These are phyloP conservation scores for Terrapene triunguis DNA, from an alignment of 2,113 vertebrate species.

Conservation along the genomic window DNA sequence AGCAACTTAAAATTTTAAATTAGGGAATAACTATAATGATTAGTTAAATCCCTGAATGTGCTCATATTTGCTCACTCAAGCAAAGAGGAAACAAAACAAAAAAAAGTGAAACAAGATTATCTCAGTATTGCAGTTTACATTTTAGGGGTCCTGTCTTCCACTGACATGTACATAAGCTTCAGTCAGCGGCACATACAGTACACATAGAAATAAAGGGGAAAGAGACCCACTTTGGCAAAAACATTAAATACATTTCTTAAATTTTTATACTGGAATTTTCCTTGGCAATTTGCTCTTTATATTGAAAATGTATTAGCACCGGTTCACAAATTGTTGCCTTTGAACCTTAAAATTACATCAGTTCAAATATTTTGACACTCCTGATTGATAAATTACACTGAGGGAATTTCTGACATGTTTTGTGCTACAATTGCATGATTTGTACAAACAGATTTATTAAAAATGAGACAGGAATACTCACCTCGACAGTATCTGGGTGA, in stretches of 20 bases:
- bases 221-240: background rate
- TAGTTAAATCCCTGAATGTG: background rate
- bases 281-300: background rate
- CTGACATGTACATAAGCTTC: background rate
- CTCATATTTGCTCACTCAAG: background rate
- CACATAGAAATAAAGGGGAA: background rate
- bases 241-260: background rate
- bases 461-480: conserved; percentile 38
- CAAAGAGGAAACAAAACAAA: background rate
- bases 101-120: background rate
- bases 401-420: background rate
- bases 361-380: background rate
- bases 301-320: background rate
- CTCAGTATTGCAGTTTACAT: background rate
- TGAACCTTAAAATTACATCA: background rate
- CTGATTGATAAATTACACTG: background rate
- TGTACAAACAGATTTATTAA: background rate
- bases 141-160: background rate
- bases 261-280: background rate
- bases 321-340: background rate
- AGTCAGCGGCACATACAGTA: background rate
- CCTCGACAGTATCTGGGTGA: conserved; percentile 88
- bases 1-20: background rate
- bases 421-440: background rate
- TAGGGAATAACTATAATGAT: background rate